A percentile compares a stretch with the other conserved stretches of the same genome.
phyloP scores from a whole-genome alignment of 1,140 invertebrate species.

The Saxidomus purpurata region DNA sequence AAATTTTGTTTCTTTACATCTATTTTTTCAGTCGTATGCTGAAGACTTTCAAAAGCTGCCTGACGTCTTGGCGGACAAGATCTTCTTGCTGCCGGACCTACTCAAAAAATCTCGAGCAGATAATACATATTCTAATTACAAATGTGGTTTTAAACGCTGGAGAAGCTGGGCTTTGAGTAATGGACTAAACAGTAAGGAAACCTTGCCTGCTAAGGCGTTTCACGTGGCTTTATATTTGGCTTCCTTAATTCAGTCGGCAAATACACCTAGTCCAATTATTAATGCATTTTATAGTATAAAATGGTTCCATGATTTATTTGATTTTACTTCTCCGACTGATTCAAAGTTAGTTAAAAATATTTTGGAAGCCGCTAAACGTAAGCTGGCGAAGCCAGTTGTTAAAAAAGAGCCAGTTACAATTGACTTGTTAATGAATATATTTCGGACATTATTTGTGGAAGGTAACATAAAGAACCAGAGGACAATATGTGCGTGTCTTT shows the following conservation, averaged over 20 bases:
- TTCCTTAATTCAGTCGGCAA: conserved; percentile 24
- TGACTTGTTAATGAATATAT: not conserved
- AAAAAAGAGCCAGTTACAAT: conserved; percentile 47
- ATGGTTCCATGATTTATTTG: conserved; percentile 40
- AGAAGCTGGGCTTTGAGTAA: conserved; percentile 37
- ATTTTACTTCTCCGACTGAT: conserved; percentile 15
- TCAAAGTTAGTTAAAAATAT: conserved; percentile 36
- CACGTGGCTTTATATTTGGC: conserved; percentile 47
- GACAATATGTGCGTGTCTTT: not conserved
- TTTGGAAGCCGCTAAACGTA: conserved; percentile 45
- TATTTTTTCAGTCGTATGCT: conserved; percentile 44
- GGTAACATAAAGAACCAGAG: not conserved
- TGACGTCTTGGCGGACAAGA: conserved; percentile 37
- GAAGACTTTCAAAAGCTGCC: conserved; percentile 18
- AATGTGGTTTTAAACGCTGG: conserved; percentile 50
- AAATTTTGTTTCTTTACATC: not conserved
- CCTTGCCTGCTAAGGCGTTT: conserved; percentile 34
- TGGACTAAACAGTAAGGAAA: not conserved
- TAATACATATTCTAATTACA: conserved; percentile 32
- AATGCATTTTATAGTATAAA: conserved; percentile 41
- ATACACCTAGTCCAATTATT: conserved; percentile 18
- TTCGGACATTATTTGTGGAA: not conserved
- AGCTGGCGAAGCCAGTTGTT: not conserved
- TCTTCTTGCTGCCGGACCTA: not conserved
- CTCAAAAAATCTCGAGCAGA: not conserved